These are phyloP conservation scores for Solea solea DNA, from an alignment of 2,113 vertebrate species.

Conservation along the genomic window DNA sequence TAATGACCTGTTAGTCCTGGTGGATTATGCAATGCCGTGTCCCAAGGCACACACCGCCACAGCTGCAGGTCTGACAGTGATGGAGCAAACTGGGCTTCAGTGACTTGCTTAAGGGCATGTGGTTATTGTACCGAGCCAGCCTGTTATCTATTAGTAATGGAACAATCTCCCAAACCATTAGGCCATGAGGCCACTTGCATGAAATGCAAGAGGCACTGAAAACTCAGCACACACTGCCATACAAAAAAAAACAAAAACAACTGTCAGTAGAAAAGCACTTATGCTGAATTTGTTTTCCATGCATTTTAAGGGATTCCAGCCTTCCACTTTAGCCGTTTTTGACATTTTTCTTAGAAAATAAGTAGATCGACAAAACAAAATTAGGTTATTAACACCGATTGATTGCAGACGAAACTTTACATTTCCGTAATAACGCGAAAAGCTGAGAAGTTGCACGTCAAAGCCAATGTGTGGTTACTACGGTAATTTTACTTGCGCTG, in stretches of 20 bases:
- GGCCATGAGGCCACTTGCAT: slow-evolving; percentile 6
- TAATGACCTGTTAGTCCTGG: slow-evolving; percentile 62
- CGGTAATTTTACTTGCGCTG: too few relatives aligned
- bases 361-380: too few relatives aligned
- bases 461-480: too few relatives aligned
- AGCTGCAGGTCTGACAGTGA: slow-evolving; percentile 57
- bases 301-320: too few relatives aligned
- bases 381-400: too few relatives aligned
- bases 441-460: too few relatives aligned
- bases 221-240: neutral
- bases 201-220: slow-evolving; percentile 5
- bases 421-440: too few relatives aligned
- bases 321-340: too few relatives aligned
- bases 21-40: slow-evolving; percentile 52
- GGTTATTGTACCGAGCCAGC: slow-evolving; percentile 43
- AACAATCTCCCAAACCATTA: slow-evolving; percentile 43
- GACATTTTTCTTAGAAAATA: too few relatives aligned
- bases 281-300: neutral
- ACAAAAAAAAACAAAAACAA: neutral
- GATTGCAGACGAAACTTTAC: too few relatives aligned
- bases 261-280: neutral
- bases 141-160: slow-evolving; percentile 58
- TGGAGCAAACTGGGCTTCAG: slow-evolving; percentile 34
- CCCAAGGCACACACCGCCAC: slow-evolving; percentile 32
- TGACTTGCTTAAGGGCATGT: slow-evolving; percentile 41